phyloP scores from a whole-genome alignment of 2,888 invertebrate species.

The Oegoconia quadripuncta region DNA sequence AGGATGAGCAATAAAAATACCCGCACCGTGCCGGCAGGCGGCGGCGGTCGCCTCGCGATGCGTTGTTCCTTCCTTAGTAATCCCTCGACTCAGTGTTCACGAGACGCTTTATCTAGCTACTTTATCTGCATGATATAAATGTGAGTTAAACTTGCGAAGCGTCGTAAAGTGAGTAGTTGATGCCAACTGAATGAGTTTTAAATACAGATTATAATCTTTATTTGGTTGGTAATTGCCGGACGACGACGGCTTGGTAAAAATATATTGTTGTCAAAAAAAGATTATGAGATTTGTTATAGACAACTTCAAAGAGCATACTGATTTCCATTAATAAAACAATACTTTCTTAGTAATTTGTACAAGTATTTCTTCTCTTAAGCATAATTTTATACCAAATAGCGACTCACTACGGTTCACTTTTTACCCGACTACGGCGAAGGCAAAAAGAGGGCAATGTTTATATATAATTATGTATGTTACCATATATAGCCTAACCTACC shows the following conservation, averaged over 20 bases:
- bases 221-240: not conserved
- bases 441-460: no score
- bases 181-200: slow-evolving; percentile 5
- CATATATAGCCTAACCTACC: no score
- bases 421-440: no score
- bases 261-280: slow-evolving; percentile 6
- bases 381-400: no score
- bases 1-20: slow-evolving; percentile 1
- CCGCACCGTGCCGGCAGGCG: not conserved
- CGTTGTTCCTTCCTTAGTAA: no score
- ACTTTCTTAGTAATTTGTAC: not conserved
- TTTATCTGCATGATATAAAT: slow-evolving; percentile 8
- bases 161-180: slow-evolving; percentile 4
- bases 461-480: no score
- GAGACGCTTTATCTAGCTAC: slow-evolving; percentile 1
- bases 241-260: slow-evolving; percentile 3
- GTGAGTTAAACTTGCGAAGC: slow-evolving; percentile 4
- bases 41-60: not conserved
- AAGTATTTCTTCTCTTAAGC: no score
- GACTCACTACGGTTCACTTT: no score
- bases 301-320: no score
- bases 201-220: slow-evolving; percentile 7
- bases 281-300: slow-evolving; percentile 3
- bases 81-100: no score
- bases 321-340: no score